Conservation (phyloP, 2,113 vertebrate genomes). For the Stomatorhinus ivindoensis region DNA sequence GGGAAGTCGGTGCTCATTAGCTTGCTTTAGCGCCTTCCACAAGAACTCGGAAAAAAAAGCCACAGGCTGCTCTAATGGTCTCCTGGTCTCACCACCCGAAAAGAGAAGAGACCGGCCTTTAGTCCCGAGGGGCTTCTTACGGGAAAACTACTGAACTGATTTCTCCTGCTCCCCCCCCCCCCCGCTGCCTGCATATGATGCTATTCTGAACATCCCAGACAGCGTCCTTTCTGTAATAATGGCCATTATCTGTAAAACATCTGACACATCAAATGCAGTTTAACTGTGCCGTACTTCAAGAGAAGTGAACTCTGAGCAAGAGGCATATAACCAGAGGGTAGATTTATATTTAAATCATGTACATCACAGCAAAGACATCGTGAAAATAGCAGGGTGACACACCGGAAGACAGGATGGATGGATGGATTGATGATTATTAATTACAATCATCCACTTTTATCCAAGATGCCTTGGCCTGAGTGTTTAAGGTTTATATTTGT, state of each 20-base stretch:
- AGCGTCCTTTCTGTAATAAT: neutral
- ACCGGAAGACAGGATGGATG: neutral
- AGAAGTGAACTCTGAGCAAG: neutral
- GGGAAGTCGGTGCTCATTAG: neutral
- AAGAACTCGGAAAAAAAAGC: neutral
- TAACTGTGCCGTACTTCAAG: neutral
- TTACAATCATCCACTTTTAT: neutral
- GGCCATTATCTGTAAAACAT: neutral
- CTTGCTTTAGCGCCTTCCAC: neutral
- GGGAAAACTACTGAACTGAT: neutral
- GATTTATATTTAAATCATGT: neutral
- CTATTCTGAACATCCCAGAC: neutral
- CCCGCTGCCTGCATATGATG: neutral
- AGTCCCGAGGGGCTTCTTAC: neutral
- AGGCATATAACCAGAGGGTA: neutral
- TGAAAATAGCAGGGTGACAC: neutral
- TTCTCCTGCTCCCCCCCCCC: neutral
- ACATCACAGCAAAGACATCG: neutral
- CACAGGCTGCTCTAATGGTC: neutral
- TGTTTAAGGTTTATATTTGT: neutral
- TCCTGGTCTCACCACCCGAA: neutral
- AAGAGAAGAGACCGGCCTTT: neutral
- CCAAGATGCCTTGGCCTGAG: neutral
- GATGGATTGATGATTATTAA: neutral
- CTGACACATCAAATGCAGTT: constrained; percentile 1